Base-by-base conservation (phyloP, 2,888 invertebrate species). In the Salpingus planirostris region DNA sequence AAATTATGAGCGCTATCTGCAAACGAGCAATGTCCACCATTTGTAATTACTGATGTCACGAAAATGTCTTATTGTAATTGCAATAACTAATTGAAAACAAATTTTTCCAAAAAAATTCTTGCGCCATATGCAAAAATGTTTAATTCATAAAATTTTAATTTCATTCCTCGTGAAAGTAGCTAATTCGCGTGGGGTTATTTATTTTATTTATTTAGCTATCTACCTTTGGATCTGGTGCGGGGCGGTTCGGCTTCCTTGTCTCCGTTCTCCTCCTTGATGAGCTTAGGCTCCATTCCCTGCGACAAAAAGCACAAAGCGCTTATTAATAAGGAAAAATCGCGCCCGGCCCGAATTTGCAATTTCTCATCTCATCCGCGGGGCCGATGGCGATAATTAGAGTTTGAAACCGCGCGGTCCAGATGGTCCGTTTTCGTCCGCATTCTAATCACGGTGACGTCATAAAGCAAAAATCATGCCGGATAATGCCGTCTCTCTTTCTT, bases 201-300 rank as follows among this genome's bases (percentile, higher is more conserved):
- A n/a, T n/a, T n/a, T n/a, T n/a, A n/a, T n/a, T n/a, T n/a, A n/a
- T n/a, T n/a, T n/a, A n/a, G n/a, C n/a, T n/a, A n/a, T n/a, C n/a
- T 45, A 61, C 59, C 57, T 57, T 60, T 60, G 7, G 55, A 44
- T 45, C 59, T 49, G 3, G 54, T 58, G 36, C 59, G 47, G 8
- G 56, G 49, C 12, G 55, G 43, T 31, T 60, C 60, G 5, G 50
- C 49, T 21, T 73, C 73, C 55, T 73, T 72, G 36, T 74, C 74
- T 21, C 67, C 66, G 36, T 64, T 65, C 61, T 74, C 74, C 59
- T 74, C 74, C 60, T 74, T 74, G 52, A 74, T 72, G 43, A 70
- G 58, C 60, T 74, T 74, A 31, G 72, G 71, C 60, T 74, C 74
- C 66, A 74, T 71, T 52, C 66, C 69, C 73, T 73, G 61, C 22